Conservation (phyloP, 1,140 invertebrate genomes). For the Zophobas atratus region DNA sequence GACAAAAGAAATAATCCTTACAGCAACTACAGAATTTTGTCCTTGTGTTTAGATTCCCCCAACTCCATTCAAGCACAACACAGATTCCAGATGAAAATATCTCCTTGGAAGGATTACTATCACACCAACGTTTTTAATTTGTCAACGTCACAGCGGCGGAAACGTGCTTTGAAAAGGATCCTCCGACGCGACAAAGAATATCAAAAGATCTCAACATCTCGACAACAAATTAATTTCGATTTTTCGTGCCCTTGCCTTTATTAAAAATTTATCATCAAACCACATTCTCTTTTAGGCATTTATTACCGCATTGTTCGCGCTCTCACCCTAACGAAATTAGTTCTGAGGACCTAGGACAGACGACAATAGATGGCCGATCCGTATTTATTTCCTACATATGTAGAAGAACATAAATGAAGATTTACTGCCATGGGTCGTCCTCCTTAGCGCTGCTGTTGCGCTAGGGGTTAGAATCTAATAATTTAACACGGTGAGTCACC, state of each 20-base stretch:
- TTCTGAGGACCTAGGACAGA: constrained; percentile 8
- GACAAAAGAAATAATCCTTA: too few species aligned
- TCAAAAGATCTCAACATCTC: background rate
- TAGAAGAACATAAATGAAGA: constrained; percentile 45
- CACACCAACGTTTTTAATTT: constrained; percentile 6
- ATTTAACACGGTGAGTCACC: constrained; percentile 8
- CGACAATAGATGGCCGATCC: constrained; percentile 15
- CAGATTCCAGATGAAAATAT: constrained; percentile 1
- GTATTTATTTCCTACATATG: constrained; percentile 45
- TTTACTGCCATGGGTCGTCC: constrained; percentile 34
- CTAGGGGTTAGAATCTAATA: constrained; percentile 4
- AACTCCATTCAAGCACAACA: background rate
- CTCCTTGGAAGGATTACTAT: constrained; percentile 5
- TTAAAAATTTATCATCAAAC: constrained; percentile 30
- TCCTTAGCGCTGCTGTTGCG: background rate
- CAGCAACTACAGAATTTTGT: background rate
- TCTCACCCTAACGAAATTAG: constrained; percentile 31
- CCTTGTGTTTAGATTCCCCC: background rate
- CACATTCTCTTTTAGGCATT: constrained; percentile 23
- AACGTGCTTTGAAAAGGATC: background rate
- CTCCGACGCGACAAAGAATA: background rate
- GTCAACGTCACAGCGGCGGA: constrained; percentile 1
- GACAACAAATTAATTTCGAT: constrained; percentile 4
- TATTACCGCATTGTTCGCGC: constrained; percentile 30
- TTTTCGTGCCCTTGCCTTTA: background rate